Conservation (phyloP, 2,888 invertebrate genomes). For the Xestia ashworthii region DNA sequence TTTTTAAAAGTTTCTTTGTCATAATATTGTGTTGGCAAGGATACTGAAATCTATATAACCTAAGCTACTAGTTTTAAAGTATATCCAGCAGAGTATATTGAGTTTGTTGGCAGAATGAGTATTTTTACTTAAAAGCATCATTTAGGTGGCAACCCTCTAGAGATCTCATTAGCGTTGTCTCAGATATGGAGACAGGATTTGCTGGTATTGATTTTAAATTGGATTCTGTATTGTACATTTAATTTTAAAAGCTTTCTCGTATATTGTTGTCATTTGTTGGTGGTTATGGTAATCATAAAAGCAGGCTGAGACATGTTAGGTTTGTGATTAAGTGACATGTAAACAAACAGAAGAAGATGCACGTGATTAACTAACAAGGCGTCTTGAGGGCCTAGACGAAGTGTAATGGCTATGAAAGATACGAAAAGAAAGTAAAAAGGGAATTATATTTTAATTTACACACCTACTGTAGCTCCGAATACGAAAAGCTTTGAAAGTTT, state of each 20-base stretch:
- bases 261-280: background rate
- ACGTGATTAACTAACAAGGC: background rate
- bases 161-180: constrained; percentile 78
- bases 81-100: background rate
- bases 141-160: constrained; percentile 70
- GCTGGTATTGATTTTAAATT: constrained; percentile 35
- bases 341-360: background rate
- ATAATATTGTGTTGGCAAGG: constrained; percentile 1
- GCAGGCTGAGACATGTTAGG: background rate
- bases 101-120: constrained; percentile 12
- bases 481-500: background rate
- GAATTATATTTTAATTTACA: background rate
- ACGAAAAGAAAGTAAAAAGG: background rate
- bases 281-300: background rate
- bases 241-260: constrained; percentile 32
- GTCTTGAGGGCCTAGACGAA: background rate
- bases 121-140: constrained; percentile 16
- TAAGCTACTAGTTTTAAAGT: background rate
- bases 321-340: background rate
- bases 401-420: background rate
- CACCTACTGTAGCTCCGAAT: too few species aligned
- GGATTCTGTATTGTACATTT: constrained; percentile 37
- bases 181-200: constrained; percentile 38
- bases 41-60: constrained; percentile 2
- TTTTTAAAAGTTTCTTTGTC: constrained; percentile 57